Conservation (phyloP, 2,888 invertebrate species). For the Drosophila paranaensis region DNA sequence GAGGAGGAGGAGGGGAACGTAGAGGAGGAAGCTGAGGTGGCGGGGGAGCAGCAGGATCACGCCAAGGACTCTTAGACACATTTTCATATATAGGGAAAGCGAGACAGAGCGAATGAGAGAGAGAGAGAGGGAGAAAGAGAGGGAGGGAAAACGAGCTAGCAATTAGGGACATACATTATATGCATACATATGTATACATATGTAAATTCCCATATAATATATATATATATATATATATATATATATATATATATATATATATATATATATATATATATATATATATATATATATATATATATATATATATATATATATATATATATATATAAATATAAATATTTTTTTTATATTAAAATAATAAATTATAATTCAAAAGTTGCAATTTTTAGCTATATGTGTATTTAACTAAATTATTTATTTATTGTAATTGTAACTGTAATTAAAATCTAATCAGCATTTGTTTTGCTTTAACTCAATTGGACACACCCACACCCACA, state of each 20-base stretch:
- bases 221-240: slow-evolving; percentile 23
- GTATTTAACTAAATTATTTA: slow-evolving; percentile 40
- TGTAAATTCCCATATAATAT: slow-evolving; percentile 35
- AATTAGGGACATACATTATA: slow-evolving; percentile 31
- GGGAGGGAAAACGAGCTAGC: slow-evolving; percentile 3
- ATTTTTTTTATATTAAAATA: slow-evolving; percentile 11
- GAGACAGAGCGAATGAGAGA: background rate
- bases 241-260: slow-evolving; percentile 31
- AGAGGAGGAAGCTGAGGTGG: slow-evolving; percentile 8
- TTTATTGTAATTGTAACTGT: slow-evolving; percentile 43
- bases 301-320: slow-evolving; percentile 23
- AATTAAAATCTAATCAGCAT: slow-evolving; percentile 33
- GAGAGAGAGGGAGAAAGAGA: background rate
- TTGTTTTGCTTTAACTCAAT: slow-evolving; percentile 34
- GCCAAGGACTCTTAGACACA: slow-evolving; percentile 33
- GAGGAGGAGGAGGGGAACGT: slow-evolving; percentile 10
- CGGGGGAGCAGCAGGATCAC: slow-evolving; percentile 26
- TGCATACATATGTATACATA: slow-evolving; percentile 19
- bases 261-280: slow-evolving; percentile 23
- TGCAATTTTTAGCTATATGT: slow-evolving; percentile 58
- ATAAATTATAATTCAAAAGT: slow-evolving; percentile 32
- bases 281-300: slow-evolving; percentile 33
- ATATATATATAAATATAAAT: slow-evolving; percentile 23
- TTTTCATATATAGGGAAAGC: slow-evolving; percentile 29
- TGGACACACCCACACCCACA: slow-evolving; percentile 25